Base-by-base conservation (phyloP, 2,113 vertebrate species). In the Macheiramphus alcinus region DNA sequence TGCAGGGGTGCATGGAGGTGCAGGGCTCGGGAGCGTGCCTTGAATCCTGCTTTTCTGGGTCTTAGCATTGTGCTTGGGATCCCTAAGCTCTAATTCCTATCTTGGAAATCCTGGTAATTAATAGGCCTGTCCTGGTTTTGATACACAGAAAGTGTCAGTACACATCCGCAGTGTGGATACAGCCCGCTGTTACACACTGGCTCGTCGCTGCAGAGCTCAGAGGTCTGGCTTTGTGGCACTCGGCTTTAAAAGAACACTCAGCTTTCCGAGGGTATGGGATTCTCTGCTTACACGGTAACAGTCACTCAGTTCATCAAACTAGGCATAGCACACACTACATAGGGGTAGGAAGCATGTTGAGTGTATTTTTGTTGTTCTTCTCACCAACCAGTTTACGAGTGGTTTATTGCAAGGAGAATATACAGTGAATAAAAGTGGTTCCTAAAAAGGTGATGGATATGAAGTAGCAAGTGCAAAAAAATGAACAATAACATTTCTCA, bases 1-100 rank as follows among this genome's bases (percentile, higher is more conserved):
- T 73, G 23, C 26, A 3, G 0, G 34, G 32, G 12, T 71, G 56
- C 18, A 36, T 5, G 38, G 36, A 62, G 42, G 7, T 38, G 20
- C 34, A 47, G 16, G 63, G 11, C 16, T 55, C 1, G 2, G 25
- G 32, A 55, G 3, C 1, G 0, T 15, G 15, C 43, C 29, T 72
- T 65, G 56, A 83, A 73, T 52, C 32, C 62, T 70, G 11, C 31
- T 50, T 70, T 86, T 72, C 6, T 38, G 26, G 19, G 20, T 71
- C 43, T 66, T 67, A 29, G 31, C 63, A 61, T 53, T 53, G 26
- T 10, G 29, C n/a, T 68, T 38, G 52, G 32, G 36, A 72, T n/a
- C 6, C 11, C 43, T 73, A 58, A 40, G 1, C 12, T 84, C 26
- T 84, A 74, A 67, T 42, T 84, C 38, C 45, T 84, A 0, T 31